Evolutionary conservation across 2,797 vertebrate species (phyloP).

Genomic region (Sylvia borin): DNA sequence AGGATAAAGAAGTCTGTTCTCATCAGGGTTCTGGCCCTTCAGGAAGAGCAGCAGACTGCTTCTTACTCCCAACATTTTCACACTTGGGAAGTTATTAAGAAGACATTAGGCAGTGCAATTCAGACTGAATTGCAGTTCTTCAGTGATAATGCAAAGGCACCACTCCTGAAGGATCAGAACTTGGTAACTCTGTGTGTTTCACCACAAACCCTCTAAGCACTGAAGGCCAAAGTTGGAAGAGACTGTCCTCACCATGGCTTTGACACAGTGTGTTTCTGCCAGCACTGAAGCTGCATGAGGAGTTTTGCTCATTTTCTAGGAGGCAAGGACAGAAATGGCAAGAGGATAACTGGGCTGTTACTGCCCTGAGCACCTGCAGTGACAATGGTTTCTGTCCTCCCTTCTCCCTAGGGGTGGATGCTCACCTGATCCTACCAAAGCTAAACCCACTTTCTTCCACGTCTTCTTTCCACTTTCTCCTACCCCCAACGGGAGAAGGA

Average conservation of each 20-base stretch:
- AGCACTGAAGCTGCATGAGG: not conserved
- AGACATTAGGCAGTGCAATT: not conserved
- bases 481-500: not conserved
- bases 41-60: not conserved
- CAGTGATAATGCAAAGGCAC: not conserved
- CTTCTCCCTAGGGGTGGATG: not conserved
- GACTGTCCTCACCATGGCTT: not conserved
- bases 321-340: not conserved
- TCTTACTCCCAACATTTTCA: not conserved
- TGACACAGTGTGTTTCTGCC: not conserved
- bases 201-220: not conserved
- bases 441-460: not conserved
- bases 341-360: not conserved
- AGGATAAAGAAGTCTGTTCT: not conserved
- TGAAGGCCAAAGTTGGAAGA: not conserved
- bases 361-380: not conserved
- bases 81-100: not conserved
- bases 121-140: not conserved
- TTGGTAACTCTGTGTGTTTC: not conserved
- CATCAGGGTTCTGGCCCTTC: not conserved
- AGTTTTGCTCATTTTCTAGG: not conserved
- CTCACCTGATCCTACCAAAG: not conserved
- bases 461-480: not conserved
- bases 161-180: not conserved
- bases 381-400: not conserved